These are phyloP conservation scores for Ennomos quercinarius DNA, from an alignment of 2,888 invertebrate genomes.

Conservation along the genomic window DNA sequence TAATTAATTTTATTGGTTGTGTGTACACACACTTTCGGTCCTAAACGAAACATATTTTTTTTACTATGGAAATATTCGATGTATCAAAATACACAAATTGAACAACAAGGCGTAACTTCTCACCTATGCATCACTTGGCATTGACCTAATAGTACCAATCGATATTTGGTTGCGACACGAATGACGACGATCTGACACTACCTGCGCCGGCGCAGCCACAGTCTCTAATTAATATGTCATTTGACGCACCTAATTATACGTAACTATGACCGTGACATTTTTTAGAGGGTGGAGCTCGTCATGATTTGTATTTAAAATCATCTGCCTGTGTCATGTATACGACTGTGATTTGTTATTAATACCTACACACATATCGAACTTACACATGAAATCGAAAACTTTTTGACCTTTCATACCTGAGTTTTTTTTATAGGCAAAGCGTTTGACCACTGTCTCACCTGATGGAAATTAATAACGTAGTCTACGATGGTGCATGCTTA, in stretches of 20 bases:
- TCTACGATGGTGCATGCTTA: too few species aligned
- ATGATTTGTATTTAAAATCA: conserved; percentile 33
- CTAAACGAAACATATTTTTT: too few species aligned
- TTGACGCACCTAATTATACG: conserved; percentile 50
- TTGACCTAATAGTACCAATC: conserved; percentile 71
- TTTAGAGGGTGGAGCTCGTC: conserved; percentile 32
- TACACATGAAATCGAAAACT: conserved; percentile 2
- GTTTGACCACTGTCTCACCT: too few species aligned
- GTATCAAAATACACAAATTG: conserved; percentile 5
- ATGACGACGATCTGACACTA: conserved; percentile 55
- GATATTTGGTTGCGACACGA: conserved; percentile 74
- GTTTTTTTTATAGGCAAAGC: too few species aligned
- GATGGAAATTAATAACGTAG: too few species aligned
- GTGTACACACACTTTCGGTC: too few species aligned
- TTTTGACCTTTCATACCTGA: neutral
- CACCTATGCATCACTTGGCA: conserved; percentile 53
- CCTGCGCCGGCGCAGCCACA: conserved; percentile 33
- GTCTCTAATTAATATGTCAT: conserved; percentile 51
- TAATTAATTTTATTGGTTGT: too few species aligned
- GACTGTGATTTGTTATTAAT: too few species aligned
- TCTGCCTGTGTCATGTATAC: conserved; percentile 17
- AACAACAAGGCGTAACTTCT: conserved; percentile 11
- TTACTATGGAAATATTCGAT: neutral
- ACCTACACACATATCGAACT: neutral
- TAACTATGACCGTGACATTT: conserved; percentile 56